Evolutionary conservation across 2,113 vertebrate genomes (phyloP).

Genomic region (Lophotis ruficrista): DNA sequence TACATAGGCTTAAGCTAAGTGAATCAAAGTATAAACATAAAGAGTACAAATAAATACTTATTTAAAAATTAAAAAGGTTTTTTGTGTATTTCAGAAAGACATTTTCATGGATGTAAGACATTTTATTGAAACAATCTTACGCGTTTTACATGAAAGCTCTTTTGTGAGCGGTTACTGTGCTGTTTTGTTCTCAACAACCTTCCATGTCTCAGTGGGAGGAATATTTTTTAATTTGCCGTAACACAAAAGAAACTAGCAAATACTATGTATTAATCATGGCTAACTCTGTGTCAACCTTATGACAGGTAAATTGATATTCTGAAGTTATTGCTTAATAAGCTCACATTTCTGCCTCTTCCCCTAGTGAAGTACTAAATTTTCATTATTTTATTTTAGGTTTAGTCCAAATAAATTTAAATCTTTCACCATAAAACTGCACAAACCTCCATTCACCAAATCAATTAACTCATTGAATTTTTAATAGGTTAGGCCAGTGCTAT

Average conservation of each 20-base stretch:
- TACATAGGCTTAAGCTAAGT: background rate
- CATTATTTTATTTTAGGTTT: constrained; percentile 4
- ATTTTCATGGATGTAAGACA: background rate
- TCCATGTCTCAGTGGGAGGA: background rate
- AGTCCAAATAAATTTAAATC: background rate
- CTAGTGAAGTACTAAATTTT: background rate
- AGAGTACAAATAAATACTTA: background rate
- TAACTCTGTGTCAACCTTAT: constrained; percentile 20
- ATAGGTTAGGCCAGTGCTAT: background rate
- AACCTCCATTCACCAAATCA: background rate
- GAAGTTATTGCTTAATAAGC: background rate
- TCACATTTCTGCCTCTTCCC: background rate
- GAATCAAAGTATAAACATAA: background rate
- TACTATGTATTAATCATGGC: constrained; percentile 3
- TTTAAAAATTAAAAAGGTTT: background rate
- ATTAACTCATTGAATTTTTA: background rate
- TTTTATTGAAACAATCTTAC: background rate
- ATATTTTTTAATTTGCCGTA: background rate
- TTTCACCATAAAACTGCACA: background rate
- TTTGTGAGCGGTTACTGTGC: background rate
- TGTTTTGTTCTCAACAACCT: background rate
- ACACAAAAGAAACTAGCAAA: constrained; percentile 29
- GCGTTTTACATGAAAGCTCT: background rate
- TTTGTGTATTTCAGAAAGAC: background rate
- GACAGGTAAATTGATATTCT: background rate